Evolutionary conservation across 1,140 invertebrate genomes (phyloP).

Genomic region (Leptestheria dahalacensis): DNA sequence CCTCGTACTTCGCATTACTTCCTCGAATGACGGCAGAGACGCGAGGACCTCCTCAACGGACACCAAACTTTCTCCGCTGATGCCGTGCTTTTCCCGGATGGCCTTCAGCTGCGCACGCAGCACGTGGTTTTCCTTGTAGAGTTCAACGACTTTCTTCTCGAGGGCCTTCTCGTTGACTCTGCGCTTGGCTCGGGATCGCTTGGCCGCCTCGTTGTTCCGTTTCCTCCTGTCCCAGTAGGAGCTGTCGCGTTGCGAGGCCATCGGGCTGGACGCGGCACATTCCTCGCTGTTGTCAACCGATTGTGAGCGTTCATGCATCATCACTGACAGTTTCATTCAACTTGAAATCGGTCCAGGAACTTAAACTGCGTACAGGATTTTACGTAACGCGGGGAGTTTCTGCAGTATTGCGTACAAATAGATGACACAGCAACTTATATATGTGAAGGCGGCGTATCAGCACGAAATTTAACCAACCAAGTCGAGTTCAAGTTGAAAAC

Average conservation of each 20-base stretch:
- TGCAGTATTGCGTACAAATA: no score
- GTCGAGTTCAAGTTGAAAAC: no score
- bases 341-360: no score
- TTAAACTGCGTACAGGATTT: no score
- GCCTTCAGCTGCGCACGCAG: constrained; percentile 80
- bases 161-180: constrained; percentile 92
- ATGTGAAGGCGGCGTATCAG: no score
- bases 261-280: no score
- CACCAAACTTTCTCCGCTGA: constrained; percentile 67
- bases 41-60: constrained; percentile 74
- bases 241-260: constrained; percentile 60
- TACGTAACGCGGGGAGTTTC: no score
- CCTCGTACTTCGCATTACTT: constrained; percentile 55
- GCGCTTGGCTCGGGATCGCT: constrained; percentile 83
- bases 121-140: constrained; percentile 87
- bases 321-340: no score
- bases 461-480: no score
- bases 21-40: constrained; percentile 60
- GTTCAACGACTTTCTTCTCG: constrained; percentile 81
- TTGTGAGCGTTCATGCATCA: no score
- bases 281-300: no score
- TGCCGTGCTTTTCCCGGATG: constrained; percentile 84
- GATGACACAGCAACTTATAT: no score
- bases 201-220: constrained; percentile 91
- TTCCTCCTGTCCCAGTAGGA: constrained; percentile 91